Evolutionary conservation across 1,140 invertebrate genomes (phyloP), one percentile per base, ranked within the genome.

Genomic region (Drosophila auraria): DNA sequence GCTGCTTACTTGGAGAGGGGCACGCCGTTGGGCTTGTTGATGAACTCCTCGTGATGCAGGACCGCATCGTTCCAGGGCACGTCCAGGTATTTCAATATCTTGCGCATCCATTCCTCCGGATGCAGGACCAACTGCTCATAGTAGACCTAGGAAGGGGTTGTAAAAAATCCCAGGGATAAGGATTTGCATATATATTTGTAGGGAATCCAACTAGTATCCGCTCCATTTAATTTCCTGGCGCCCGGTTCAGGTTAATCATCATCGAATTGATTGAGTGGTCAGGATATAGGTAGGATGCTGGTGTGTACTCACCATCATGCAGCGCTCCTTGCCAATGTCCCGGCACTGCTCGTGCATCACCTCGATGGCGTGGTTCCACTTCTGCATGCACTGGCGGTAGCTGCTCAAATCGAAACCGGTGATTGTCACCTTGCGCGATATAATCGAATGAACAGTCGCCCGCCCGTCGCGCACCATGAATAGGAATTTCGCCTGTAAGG

Each of bases 381-480:
- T 98, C 71, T 95, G 96, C 93, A 99, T 93, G 93, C 98, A 99
- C 93, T 99, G 97, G 62, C 97, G 95, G 93, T 99, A 99, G 91
- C 96, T 97, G 72, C 95, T 96, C 89, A 99, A 94, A 94, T 99
- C 98, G 94, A 99, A 99, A 3, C 99, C 99, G 20, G 98, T 98
- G 91, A 99, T 99, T 53, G 98, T 99, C 57, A 99, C 97, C 95
- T 98, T 97, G 91, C 98, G 95, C n/a, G 97, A 97, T 93, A 99
- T 97, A 92, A 99, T 99, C 57, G 99, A 99, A 94, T 99, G 98
- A 57, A 99, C 98, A 11, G 98, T 99, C 36, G 99, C 99, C 61
- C 99, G 95, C 4, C 99, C 99, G 93, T 99, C 99, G 77, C 99
- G 95, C 56, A 99, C 96, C 98, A 99, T 99, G 93, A 99, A 98